Percentiles rank a stretch among this genome's conserved stretches.
Evolutionary conservation across 2,797 vertebrate species (phyloP).

Genomic region (Acanthurus lineatus): DNA sequence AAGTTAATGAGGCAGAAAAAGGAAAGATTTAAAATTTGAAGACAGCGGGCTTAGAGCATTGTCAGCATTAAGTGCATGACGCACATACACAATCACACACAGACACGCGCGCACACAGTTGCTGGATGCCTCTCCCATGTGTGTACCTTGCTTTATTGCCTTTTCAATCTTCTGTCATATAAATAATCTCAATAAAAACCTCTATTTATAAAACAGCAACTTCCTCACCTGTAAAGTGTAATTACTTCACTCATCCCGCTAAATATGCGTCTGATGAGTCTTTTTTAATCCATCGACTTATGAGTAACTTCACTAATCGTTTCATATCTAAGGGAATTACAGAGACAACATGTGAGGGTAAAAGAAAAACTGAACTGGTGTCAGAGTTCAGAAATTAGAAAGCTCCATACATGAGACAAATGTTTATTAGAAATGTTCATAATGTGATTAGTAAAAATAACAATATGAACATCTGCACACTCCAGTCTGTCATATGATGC

Average conservation of each 20-base stretch:
- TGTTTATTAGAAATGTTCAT: not conserved
- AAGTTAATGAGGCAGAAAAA: not conserved
- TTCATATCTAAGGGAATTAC: not conserved
- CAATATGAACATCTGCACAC: not conserved
- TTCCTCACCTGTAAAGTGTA: conserved; percentile 38
- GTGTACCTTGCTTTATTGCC: conserved; percentile 57
- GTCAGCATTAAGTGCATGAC: not conserved
- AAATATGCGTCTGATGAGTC: not conserved
- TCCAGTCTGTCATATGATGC: not conserved
- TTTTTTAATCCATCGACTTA: not conserved
- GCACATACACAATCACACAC: not conserved
- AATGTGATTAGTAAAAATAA: not conserved
- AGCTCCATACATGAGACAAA: not conserved
- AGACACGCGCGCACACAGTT: conserved; percentile 32
- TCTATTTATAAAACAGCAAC: conserved; percentile 37
- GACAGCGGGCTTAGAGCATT: not conserved
- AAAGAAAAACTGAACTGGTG: not conserved
- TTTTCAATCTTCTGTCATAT: conserved; percentile 54
- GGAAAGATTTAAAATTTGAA: conserved; percentile 3
- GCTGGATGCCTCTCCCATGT: conserved; percentile 45
- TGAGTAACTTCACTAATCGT: not conserved
- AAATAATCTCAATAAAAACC: conserved; percentile 58
- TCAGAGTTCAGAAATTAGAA: not conserved
- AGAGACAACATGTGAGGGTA: not conserved
- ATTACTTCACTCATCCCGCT: conserved; percentile 37